Evolutionary conservation across 1,140 invertebrate species (phyloP).

Genomic region (Scaptomyza hsui): DNA sequence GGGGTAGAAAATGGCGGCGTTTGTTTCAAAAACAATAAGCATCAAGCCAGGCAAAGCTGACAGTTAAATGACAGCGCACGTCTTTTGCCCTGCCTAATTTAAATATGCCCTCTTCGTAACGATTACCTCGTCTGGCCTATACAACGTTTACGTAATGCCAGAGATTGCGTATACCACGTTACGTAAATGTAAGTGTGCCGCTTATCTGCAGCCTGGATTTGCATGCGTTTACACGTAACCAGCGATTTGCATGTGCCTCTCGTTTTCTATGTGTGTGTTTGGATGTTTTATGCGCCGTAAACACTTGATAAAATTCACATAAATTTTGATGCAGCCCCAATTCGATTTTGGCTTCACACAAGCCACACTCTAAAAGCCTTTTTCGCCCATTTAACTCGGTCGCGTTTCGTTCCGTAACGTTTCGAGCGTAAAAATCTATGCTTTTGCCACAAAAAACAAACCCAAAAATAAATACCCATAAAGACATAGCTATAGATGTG

Average conservation of each 20-base stretch:
- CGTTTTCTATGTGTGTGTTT: not conserved
- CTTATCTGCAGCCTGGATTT: slow-evolving; percentile 52
- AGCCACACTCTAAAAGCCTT: slow-evolving; percentile 46
- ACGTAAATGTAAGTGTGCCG: slow-evolving; percentile 21
- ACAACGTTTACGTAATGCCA: slow-evolving; percentile 34
- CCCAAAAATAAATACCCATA: slow-evolving; percentile 45
- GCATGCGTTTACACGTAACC: slow-evolving; percentile 45
- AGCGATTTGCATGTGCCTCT: slow-evolving; percentile 9
- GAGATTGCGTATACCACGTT: slow-evolving; percentile 43
- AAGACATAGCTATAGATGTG: slow-evolving; percentile 9
- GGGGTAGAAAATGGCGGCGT: not conserved
- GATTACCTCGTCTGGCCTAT: slow-evolving; percentile 17
- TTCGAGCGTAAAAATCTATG: slow-evolving; percentile 44
- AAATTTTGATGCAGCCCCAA: slow-evolving; percentile 64
- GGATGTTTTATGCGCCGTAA: slow-evolving; percentile 71
- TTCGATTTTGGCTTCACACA: slow-evolving; percentile 51
- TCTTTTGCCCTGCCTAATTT: slow-evolving; percentile 29
- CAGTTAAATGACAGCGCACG: slow-evolving; percentile 62
- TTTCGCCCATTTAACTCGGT: slow-evolving; percentile 48
- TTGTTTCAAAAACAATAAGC: slow-evolving; percentile 62
- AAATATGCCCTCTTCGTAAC: slow-evolving; percentile 14
- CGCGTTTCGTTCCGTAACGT: slow-evolving; percentile 22
- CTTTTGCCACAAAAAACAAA: slow-evolving; percentile 8
- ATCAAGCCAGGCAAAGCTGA: slow-evolving; percentile 51
- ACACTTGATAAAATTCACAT: slow-evolving; percentile 80